A percentile compares a stretch with the other conserved stretches of the same genome.
Conservation (phyloP, 2,888 invertebrate genomes). For the Mythimna ferrago region DNA sequence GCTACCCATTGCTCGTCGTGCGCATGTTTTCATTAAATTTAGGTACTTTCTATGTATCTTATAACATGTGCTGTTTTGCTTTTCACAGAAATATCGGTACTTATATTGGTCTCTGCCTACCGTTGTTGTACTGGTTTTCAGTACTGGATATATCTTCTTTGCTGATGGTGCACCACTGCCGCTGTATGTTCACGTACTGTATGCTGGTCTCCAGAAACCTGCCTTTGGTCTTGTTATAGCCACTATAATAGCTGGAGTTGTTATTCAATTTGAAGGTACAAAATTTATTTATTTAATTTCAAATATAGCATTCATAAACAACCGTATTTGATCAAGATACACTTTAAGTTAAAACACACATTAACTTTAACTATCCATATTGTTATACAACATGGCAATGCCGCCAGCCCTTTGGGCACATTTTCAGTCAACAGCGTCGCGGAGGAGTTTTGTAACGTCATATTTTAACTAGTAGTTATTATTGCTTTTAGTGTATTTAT, state of each 20-base stretch:
- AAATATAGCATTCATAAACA: not conserved
- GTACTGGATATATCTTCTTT: constrained; percentile 67
- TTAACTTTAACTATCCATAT: too few relatives aligned
- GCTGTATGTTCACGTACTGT: constrained; percentile 54
- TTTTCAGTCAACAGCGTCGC: too few relatives aligned
- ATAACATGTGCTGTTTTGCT: too few relatives aligned
- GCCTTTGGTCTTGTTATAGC: constrained; percentile 60
- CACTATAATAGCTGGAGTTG: constrained; percentile 61
- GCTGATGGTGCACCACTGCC: constrained; percentile 42
- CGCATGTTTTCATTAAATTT: too few relatives aligned
- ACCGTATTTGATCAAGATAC: not conserved
- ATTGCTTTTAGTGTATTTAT: too few relatives aligned
- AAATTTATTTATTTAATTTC: not conserved
- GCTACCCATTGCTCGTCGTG: too few relatives aligned
- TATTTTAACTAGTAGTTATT: too few relatives aligned
- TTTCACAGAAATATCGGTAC: too few relatives aligned
- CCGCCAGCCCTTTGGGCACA: too few relatives aligned
- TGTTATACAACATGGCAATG: too few relatives aligned
- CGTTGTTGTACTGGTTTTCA: constrained; percentile 26
- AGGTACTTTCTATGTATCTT: too few relatives aligned
- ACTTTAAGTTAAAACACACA: not conserved
- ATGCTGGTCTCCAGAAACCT: constrained; percentile 51
- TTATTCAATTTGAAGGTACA: constrained; percentile 72
- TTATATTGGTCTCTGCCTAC: constrained; percentile 44
- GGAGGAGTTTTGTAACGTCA: too few relatives aligned